These are phyloP conservation scores for Coccyzus lansbergi DNA, from an alignment of 2,797 vertebrate genomes.

Conservation along the genomic window DNA sequence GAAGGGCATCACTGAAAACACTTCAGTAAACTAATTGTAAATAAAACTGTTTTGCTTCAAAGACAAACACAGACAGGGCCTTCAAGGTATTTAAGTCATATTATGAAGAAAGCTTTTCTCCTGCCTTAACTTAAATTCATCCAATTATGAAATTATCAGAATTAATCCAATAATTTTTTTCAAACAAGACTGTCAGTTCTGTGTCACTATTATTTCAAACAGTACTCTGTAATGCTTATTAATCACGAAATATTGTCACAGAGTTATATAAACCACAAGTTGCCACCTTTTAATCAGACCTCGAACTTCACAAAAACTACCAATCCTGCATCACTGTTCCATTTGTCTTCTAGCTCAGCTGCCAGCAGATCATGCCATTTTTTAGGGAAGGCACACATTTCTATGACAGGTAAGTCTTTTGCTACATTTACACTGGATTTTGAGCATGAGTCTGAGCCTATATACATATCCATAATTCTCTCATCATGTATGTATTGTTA, in stretches of 20 bases:
- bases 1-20: neutral
- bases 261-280: neutral
- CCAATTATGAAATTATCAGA: neutral
- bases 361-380: neutral
- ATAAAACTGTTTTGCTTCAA: neutral
- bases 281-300: neutral
- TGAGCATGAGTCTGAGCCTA: neutral
- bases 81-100: neutral
- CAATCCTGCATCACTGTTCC: neutral
- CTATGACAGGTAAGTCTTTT: neutral
- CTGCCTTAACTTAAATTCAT: neutral
- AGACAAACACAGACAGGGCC: neutral
- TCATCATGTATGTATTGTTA: rapidly evolving
- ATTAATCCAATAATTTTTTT: neutral
- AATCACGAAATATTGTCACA: neutral
- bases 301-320: neutral
- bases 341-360: rapidly evolving
- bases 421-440: neutral
- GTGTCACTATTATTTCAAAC: neutral
- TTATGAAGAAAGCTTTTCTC: neutral
- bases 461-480: rapidly evolving
- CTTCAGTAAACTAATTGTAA: neutral
- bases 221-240: neutral
- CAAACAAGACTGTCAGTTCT: neutral
- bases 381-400: neutral